Evolutionary conservation across 2,888 invertebrate species (phyloP).

Genomic region (Hecatera dysodea): DNA sequence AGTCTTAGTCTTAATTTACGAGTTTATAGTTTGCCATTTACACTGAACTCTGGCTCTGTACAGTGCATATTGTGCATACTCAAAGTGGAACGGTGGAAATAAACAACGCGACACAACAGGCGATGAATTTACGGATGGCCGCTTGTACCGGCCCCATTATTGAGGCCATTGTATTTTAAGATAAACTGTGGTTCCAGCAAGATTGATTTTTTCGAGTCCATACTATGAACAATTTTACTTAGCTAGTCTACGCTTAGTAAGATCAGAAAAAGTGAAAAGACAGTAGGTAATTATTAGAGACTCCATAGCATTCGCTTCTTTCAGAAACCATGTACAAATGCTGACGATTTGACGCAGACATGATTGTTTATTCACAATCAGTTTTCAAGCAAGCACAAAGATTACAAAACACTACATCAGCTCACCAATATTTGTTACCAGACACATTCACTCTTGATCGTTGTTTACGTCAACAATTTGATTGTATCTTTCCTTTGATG

Average conservation of each 20-base stretch:
- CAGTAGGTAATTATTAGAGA: neutral
- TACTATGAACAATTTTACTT: neutral
- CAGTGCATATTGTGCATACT: neutral
- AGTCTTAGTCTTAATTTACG: conserved; percentile 21
- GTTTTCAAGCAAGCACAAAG: neutral
- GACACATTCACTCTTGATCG: conserved; percentile 2
- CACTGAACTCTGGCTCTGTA: neutral
- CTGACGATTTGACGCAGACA: neutral
- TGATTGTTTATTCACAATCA: neutral
- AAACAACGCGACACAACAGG: neutral
- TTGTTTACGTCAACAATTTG: conserved; percentile 17
- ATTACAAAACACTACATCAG: neutral
- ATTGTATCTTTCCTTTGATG: conserved; percentile 11
- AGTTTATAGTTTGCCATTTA: conserved; percentile 14
- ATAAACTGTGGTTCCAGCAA: neutral
- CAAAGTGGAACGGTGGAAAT: conserved; percentile 6
- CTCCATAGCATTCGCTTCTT: neutral
- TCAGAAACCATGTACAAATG: neutral
- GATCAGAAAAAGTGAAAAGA: neutral
- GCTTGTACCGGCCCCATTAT: neutral
- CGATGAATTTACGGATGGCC: conserved; percentile 9
- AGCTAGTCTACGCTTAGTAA: neutral
- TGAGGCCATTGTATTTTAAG: no score
- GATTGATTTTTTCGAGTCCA: neutral
- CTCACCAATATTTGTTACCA: conserved; percentile 7